A percentile compares a stretch with the other conserved stretches of the same genome.
phyloP scores from a whole-genome alignment of 53 echinoderm and acorn worm species.

The Pentamera pediparva region DNA sequence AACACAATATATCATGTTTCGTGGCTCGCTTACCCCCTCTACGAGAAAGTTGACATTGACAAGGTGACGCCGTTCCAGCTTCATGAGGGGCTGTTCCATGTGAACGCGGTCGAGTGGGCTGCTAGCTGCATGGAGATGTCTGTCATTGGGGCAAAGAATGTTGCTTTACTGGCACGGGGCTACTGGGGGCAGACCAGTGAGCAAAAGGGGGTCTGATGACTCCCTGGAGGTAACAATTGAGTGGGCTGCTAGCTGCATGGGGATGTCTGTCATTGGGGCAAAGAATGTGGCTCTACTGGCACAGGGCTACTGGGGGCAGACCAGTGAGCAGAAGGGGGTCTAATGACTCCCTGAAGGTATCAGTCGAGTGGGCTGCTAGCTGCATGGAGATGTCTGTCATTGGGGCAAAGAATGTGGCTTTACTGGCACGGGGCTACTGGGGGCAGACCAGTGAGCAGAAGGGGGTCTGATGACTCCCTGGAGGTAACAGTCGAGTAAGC shows the following conservation, averaged over 20 bases:
- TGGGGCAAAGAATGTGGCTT: conserved; percentile 65
- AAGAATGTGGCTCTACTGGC: conserved; percentile 69
- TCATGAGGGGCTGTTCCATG: conserved; percentile 59
- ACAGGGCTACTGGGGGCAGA: conserved; percentile 66
- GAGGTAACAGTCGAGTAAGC: conserved; percentile 87
- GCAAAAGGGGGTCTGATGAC: no score
- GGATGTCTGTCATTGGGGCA: conserved; percentile 75
- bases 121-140: conserved; percentile 96
- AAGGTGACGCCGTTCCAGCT: conserved; percentile 58
- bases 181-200: no score
- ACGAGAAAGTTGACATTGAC: conserved; percentile 35
- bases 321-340: no score
- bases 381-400: conserved; percentile 88
- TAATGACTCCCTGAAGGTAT: no score
- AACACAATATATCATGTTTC: conserved; percentile 25
- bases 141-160: conserved; percentile 65
- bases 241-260: conserved; percentile 96
- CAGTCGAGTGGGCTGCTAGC: conserved; percentile 94
- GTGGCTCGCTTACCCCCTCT: conserved; percentile 90
- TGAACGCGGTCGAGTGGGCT: conserved; percentile 89
- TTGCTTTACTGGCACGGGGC: conserved; percentile 56
- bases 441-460: background rate
- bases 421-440: conserved; percentile 69
- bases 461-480: no score
- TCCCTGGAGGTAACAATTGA: no score